Evolutionary conservation across 2,113 vertebrate genomes (phyloP), one percentile per base, ranked within the genome.

Genomic region (Rhabdornis inornatus): DNA sequence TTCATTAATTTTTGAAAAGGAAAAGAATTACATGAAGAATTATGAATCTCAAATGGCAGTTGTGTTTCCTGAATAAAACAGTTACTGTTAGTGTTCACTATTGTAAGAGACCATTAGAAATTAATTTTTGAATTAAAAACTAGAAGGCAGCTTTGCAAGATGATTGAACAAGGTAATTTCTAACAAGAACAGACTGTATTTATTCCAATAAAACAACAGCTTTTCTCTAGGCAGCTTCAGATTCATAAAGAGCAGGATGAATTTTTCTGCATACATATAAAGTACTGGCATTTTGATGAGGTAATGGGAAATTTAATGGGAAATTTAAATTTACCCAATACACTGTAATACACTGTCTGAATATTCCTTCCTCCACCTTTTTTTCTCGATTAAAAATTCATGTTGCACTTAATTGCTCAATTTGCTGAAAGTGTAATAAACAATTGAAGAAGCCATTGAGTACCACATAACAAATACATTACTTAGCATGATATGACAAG

Each of bases 1-100:
- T 84, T 93, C 93, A 97, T 98, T 96, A 96, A 94, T 96, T 95
- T 98, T 97, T 97, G 35, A 97, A 57, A 95, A 96, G 94, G 74
- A 93, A 96, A 96, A 96, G 19, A 87, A 90, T 79, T 95, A 71
- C 61, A 91, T 75, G 86, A 75, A 97, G 85, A 97, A 95, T 97
- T 94, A 95, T 91, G 94, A 97, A 91, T 88, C 57, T 96, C 94
- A 94, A 94, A 95, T 88, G 80, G 90, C 60, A 97, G 47, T 56
- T 47, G 84, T 79, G 61, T 95, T 97, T 98, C 91, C 82, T 97
- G 92, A 96, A 82, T 61, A 90, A 97, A 92, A 31, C 75, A 92
- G 94, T 92, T 97, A 95, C 95, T 96, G 72, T 83, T 92, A 96
- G 70, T 47, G 76, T 75, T 92, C 83, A 69, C n/a, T 59, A 90